Evolutionary conservation across 30 jellyfish, hydroid and myxozoan genomes (phyloP).

Genomic region (Cassiopea andromeda): DNA sequence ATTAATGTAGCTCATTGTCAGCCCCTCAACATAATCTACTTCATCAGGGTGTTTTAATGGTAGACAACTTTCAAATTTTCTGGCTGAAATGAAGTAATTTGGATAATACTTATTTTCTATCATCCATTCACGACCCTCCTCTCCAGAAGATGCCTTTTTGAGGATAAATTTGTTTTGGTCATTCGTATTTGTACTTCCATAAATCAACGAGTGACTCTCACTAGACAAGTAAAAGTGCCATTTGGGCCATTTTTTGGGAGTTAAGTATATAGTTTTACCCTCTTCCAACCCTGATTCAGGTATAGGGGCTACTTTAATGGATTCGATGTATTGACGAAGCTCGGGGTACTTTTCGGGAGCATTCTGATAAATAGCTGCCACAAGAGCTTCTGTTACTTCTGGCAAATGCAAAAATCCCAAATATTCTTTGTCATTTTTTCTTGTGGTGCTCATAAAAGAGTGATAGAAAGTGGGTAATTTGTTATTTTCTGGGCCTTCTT

Average conservation of each 20-base stretch:
- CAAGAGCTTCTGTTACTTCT: neutral
- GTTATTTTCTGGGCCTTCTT: neutral
- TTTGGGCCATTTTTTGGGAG: neutral
- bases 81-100: neutral
- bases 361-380: neutral
- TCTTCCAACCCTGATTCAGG: neutral
- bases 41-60: neutral
- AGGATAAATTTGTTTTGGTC: neutral
- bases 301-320: neutral
- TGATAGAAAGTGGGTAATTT: neutral
- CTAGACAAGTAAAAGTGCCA: neutral
- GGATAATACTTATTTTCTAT: neutral
- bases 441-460: neutral
- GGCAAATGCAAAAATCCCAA: neutral
- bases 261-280: neutral
- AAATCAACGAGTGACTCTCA: neutral
- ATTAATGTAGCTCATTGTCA: neutral
- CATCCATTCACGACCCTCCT: neutral
- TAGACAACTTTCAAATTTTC: neutral
- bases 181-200: neutral
- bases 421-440: neutral
- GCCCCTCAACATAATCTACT: neutral
- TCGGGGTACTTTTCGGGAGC: neutral
- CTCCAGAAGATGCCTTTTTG: neutral
- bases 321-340: neutral